Conservation (phyloP, 2,797 vertebrate genomes). For the Scomberomorus guttatus region DNA sequence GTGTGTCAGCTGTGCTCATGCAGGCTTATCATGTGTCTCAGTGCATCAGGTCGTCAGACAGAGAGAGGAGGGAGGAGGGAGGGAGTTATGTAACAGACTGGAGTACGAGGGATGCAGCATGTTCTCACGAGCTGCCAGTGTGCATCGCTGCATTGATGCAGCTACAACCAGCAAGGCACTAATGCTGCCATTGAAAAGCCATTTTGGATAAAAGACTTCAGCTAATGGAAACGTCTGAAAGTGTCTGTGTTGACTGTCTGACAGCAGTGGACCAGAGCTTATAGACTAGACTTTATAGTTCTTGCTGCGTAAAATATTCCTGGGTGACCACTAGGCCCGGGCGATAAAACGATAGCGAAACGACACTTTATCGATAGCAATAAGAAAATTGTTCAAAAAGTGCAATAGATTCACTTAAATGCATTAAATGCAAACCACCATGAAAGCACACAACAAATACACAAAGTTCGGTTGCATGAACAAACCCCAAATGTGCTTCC, state of each 20-base stretch:
- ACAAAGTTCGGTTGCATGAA: not conserved
- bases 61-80: slow-evolving; percentile 3
- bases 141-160: slow-evolving; percentile 14
- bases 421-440: no score
- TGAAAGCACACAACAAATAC: no score
- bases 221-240: not conserved
- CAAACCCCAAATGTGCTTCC: no score
- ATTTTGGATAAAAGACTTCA: not conserved
- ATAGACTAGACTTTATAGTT: no score
- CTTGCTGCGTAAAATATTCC: no score
- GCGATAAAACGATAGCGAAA: no score
- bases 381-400: no score
- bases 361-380: no score
- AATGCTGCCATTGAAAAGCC: not conserved
- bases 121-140: slow-evolving; percentile 7
- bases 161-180: not conserved
- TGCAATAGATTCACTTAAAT: no score
- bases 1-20: not conserved
- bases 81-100: slow-evolving; percentile 57
- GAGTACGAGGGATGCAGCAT: slow-evolving; percentile 50
- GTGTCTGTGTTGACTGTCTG: not conserved
- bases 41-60: slow-evolving; percentile 20
- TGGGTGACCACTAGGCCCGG: no score
- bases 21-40: slow-evolving; percentile 15
- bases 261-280: no score